phyloP scores from a whole-genome alignment of 2,888 invertebrate species.

The Ceratothoa steindachneri region DNA sequence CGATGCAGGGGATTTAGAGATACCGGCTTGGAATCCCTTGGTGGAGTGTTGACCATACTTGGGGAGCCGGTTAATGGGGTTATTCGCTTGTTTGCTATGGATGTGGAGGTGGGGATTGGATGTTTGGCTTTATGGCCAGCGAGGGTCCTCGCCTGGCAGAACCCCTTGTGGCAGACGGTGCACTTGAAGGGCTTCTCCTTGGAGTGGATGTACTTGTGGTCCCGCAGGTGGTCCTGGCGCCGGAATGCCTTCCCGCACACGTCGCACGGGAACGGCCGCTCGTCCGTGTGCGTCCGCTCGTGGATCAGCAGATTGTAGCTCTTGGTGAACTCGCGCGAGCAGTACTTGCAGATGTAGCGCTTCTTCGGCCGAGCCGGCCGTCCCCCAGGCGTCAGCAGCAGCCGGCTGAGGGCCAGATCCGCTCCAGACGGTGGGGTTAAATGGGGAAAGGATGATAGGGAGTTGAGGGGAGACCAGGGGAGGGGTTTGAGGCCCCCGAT shows the following conservation, averaged over 20 bases:
- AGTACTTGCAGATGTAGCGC: constrained; percentile 59
- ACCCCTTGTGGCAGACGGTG: constrained; percentile 44
- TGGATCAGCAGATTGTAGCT: constrained; percentile 59
- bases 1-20: too few relatives aligned
- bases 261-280: constrained; percentile 59
- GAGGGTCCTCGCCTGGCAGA: constrained; percentile 46
- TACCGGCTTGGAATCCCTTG: background rate
- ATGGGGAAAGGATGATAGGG: background rate
- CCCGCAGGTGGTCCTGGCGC: constrained; percentile 55
- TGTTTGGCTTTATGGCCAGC: constrained; percentile 46
- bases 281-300: constrained; percentile 59
- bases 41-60: background rate
- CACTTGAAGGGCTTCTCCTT: constrained; percentile 98
- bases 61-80: background rate
- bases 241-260: constrained; percentile 59
- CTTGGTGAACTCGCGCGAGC: constrained; percentile 58
- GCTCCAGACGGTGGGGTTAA: background rate
- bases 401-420: constrained; percentile 29
- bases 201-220: constrained; percentile 76
- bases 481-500: constrained; percentile 15
- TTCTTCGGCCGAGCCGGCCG: constrained; percentile 50
- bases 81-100: background rate
- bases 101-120: constrained; percentile 6
- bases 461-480: constrained; percentile 3
- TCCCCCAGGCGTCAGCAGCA: constrained; percentile 39